Evolutionary conservation across 64 coral and sea anemone species (phyloP), one percentile per base, ranked within the genome.

Genomic region (Acropora yongei): DNA sequence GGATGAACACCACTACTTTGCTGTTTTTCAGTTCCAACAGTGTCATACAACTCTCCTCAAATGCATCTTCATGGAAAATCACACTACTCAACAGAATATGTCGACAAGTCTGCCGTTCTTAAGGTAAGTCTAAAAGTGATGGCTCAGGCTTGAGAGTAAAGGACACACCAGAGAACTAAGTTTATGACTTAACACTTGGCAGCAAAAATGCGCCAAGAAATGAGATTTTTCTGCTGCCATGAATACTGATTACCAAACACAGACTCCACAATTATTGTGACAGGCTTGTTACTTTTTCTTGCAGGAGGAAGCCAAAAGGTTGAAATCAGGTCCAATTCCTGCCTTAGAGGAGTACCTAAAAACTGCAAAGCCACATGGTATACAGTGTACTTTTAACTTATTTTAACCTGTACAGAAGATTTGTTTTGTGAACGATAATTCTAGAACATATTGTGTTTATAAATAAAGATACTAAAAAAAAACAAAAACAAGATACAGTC

Each of bases 281-380:
- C 60, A 3, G 11, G 80, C 57, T 57, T 40, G 44, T 57, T 17
- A 46, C 41, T 68, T 1, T 84, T 83, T 69, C 2, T 79, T 84
- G 44, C 67, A 94, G 81, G 69, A 77, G 11, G 48, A 61, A 84
- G 47, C 51, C 11, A 94, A 46, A 86, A 78, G 72, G 74, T 67
- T 80, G 45, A 80, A 94, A 80, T 88, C 92, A 76, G 92, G 87
- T 18, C 86, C 92, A 77, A 97, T 97, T 58, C 95, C 95, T 80
- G 77, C 88, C 9, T 68, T 97, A 40, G 95, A 91, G 7, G 92
- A 97, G 60, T 97, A 88, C 61, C 51, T 97, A 58, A 94, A 91
- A 81, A 78, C 91, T 79, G 95, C 95, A 85, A 97, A 94, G 66
- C 92, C 92, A 88, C 88, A 94, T 88, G 95, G 95, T 97, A 86